Evolutionary conservation across 2,888 invertebrate species (phyloP).

Genomic region (Netelia melanura): DNA sequence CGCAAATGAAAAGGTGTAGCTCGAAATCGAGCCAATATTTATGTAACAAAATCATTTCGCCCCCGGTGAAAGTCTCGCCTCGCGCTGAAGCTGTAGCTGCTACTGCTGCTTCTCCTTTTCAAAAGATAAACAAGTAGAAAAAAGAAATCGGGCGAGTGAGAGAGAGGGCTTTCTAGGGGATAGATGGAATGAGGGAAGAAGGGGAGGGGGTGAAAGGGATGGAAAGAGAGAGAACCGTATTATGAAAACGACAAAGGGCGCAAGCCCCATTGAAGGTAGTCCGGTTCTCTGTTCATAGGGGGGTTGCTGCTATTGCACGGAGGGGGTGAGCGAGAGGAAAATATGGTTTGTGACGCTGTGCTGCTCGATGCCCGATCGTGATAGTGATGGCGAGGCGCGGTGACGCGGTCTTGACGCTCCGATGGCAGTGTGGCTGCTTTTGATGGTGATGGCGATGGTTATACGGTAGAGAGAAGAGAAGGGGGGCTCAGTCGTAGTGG

Average conservation of each 20-base stretch:
- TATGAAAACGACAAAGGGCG: slow-evolving; percentile 67
- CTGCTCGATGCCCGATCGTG: slow-evolving; percentile 47
- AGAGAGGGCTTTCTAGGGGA: background rate
- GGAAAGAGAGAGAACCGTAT: slow-evolving; percentile 54
- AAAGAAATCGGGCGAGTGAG: slow-evolving; percentile 8
- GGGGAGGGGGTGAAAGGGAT: background rate
- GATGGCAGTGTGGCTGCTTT: slow-evolving; percentile 20
- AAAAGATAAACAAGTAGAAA: slow-evolving; percentile 75
- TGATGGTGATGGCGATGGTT: slow-evolving; percentile 57
- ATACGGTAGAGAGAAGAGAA: too few species aligned
- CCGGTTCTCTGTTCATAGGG: slow-evolving; percentile 65
- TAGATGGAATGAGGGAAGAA: background rate
- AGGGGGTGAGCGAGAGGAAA: slow-evolving; percentile 65
- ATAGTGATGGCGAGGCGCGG: slow-evolving; percentile 43
- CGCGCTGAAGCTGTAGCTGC: slow-evolving; percentile 39
- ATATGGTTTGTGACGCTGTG: slow-evolving; percentile 60
- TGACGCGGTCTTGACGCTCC: slow-evolving; percentile 46
- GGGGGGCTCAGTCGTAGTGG: slow-evolving; percentile 53
- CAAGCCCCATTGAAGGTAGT: slow-evolving; percentile 64
- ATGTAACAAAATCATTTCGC: slow-evolving; percentile 79
- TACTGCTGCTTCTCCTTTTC: slow-evolving; percentile 59
- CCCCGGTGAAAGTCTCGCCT: slow-evolving; percentile 49
- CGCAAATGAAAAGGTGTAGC: slow-evolving; percentile 73
- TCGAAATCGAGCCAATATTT: slow-evolving; percentile 81
- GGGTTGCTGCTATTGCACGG: slow-evolving; percentile 52